Base-by-base conservation (phyloP, 1,140 invertebrate species). In the Hylaeus anthracinus region DNA sequence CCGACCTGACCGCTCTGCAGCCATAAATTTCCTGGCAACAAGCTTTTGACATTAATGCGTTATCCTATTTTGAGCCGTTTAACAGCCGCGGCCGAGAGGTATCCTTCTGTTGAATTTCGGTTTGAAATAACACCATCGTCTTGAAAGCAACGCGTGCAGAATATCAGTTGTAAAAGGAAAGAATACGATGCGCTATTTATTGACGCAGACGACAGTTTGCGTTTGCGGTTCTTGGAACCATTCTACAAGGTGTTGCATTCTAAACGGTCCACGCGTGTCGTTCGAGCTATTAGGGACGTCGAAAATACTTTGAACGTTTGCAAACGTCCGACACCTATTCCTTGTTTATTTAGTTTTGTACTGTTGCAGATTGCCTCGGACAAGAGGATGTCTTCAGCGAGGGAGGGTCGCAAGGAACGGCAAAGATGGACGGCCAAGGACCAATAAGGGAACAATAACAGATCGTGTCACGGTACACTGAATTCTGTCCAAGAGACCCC, bases 11-110 rank as follows among this genome's bases (percentile, higher is more conserved):
- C 39, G 9, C 41, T 12, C 39, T 12, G 8, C 9, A 43, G 41
- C 14, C 81, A 74, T 83, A 80, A 83, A 83, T 83, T 80, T 70
- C 48, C 43, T n/a, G 56, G 39, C 75, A 80, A 83, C 81, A 61
- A 83, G 81, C 65, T 56, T 70, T 70, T 15, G 81, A 83, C 81
- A 58, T 80, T 83, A 74, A 83, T 77, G 39, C 64, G 70, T 83
- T 72, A 69, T 80, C 77, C 81, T 83, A 83, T 83, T 83, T 83
- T 56, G 48, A 79, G 81, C 70, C 51, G 48, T 70, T 70, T 66
- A 81, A 55, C 79, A 70, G 73, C 56, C 56, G 12, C 5, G 2
- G 15, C 6, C 48, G 60, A 37, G 51, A 75, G 80, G 43, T 39
- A 63, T 74, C 12, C 43, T 64, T 55, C 61, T 51, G 77, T 66